Conservation (phyloP, 2,797 vertebrate genomes). For the Macropus fuliginosus region DNA sequence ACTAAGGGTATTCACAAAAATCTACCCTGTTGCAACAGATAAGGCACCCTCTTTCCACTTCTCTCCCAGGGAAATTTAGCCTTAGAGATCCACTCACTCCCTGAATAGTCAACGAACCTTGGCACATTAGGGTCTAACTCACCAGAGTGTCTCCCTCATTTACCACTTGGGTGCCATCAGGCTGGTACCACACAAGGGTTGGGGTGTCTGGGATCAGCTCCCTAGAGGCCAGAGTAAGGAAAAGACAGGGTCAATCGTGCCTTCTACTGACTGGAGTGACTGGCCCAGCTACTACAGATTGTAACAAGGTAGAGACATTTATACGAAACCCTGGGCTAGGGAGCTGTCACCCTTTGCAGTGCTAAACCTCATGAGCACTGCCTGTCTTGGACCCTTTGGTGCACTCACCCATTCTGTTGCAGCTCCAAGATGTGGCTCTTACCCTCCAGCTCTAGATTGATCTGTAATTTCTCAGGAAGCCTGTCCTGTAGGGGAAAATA, state of each 20-base stretch:
- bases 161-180: slow-evolving; percentile 87
- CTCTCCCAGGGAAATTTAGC: not conserved
- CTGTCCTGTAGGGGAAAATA: slow-evolving; percentile 79
- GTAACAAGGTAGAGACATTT: not conserved
- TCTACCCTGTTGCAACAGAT: not conserved
- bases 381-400: fast-evolving
- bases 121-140: slow-evolving; percentile 68
- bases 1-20: not conserved
- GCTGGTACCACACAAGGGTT: slow-evolving; percentile 90
- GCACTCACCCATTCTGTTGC: slow-evolving; percentile 91
- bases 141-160: slow-evolving; percentile 85
- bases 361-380: fast-evolving
- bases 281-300: not conserved
- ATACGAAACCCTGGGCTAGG: not conserved
- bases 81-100: not conserved
- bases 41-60: not conserved
- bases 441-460: slow-evolving; percentile 88
- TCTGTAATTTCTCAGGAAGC: slow-evolving; percentile 85
- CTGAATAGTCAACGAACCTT: not conserved
- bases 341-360: too few relatives aligned
- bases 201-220: slow-evolving; percentile 86
- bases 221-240: slow-evolving; percentile 78
- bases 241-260: not conserved
- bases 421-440: slow-evolving; percentile 87
- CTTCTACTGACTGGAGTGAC: not conserved